Conservation (phyloP, 2,888 invertebrate genomes). For the Sepiola atlantica region DNA sequence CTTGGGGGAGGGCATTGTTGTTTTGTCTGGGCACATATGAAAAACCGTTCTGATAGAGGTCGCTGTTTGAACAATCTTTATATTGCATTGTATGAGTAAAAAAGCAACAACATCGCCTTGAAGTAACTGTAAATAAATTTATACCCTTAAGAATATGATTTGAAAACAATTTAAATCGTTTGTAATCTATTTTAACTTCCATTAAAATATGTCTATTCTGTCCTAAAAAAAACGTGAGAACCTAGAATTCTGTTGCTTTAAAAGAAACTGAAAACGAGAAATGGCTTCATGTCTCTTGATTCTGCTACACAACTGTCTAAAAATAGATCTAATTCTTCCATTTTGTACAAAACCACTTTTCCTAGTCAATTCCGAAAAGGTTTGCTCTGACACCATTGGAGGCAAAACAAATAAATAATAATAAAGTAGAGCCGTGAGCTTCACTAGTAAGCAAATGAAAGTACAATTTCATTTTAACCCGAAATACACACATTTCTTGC, state of each 20-base stretch:
- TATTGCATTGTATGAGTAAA: too few species aligned
- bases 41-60: too few species aligned
- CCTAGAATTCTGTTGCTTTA: not conserved
- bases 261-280: not conserved
- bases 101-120: too few species aligned
- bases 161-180: too few species aligned
- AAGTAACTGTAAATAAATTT: too few species aligned
- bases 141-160: too few species aligned
- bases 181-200: too few species aligned
- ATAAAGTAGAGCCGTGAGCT: not conserved
- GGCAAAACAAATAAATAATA: not conserved
- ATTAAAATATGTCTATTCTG: not conserved
- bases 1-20: too few species aligned
- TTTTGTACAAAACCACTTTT: slow-evolving; percentile 4
- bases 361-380: not conserved
- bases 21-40: too few species aligned
- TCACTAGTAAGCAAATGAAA: not conserved
- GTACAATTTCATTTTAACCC: not conserved
- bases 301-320: not conserved
- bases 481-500: not conserved
- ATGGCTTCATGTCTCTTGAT: not conserved
- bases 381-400: not conserved
- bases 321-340: not conserved
- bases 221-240: not conserved
- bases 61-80: too few species aligned